phyloP scores from a whole-genome alignment of 1,140 invertebrate species.

The Lithobius niger region DNA sequence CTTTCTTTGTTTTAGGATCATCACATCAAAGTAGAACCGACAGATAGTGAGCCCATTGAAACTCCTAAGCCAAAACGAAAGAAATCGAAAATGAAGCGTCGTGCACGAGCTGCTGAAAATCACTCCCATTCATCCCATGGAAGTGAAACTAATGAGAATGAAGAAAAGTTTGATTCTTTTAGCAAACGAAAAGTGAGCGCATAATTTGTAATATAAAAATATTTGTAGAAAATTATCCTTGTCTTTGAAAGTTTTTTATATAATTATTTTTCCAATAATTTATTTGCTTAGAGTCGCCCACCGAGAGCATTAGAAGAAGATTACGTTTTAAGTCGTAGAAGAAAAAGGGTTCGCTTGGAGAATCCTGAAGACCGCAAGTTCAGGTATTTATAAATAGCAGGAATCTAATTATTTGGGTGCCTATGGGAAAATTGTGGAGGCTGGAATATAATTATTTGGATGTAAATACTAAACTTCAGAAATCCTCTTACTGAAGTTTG shows the following conservation, averaged over 20 bases:
- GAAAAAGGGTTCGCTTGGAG: slow-evolving; percentile 12
- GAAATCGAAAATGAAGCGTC: no score
- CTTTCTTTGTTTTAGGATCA: slow-evolving; percentile 13
- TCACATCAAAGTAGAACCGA: slow-evolving; percentile 9
- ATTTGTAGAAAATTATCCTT: neutral
- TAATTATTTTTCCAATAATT: neutral
- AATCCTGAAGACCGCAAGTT: slow-evolving; percentile 8
- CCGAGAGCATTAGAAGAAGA: slow-evolving; percentile 27
- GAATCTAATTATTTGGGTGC: no score
- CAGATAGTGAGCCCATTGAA: no score
- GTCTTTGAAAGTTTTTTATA: neutral
- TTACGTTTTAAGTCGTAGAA: slow-evolving; percentile 23
- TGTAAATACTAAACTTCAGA: no score
- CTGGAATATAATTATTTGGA: no score
- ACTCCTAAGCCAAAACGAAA: no score
- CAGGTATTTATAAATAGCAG: no score
- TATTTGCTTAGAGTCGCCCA: slow-evolving; percentile 15
- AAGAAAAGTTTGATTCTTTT: slow-evolving; percentile 5
- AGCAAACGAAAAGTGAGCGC: slow-evolving; percentile 14
- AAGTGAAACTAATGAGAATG: neutral
- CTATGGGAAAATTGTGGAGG: no score
- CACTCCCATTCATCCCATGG: no score
- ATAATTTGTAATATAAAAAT: neutral
- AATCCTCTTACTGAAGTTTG: no score
- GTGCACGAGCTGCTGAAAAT: no score